Percentiles rank a stretch among this genome's conserved stretches.
phyloP scores from a whole-genome alignment of 92 coral and sea anemone genomes.

The Paramuricea clavata region DNA sequence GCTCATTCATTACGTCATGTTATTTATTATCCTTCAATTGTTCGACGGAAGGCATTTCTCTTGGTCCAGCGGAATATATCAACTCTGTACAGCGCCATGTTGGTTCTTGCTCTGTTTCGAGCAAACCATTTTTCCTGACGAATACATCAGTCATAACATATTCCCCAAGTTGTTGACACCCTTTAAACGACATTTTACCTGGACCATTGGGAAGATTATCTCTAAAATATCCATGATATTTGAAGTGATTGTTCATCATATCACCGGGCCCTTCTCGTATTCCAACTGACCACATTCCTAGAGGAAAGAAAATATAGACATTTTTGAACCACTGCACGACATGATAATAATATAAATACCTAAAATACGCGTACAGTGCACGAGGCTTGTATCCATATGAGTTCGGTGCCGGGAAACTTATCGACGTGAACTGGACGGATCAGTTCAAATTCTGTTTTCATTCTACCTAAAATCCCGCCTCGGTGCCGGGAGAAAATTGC shows the following conservation, averaged over 20 bases:
- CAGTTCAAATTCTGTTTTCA: too few species aligned
- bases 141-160: slow-evolving; percentile 41
- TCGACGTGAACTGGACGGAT: too few species aligned
- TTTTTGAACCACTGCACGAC: too few species aligned
- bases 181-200: slow-evolving; percentile 26
- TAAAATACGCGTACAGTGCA: too few species aligned
- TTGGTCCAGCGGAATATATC: background rate
- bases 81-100: slow-evolving; percentile 19
- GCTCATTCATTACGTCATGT: too few species aligned
- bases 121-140: slow-evolving; percentile 31
- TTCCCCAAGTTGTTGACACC: slow-evolving; percentile 41
- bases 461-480: too few species aligned
- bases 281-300: slow-evolving; percentile 35
- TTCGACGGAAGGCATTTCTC: background rate
- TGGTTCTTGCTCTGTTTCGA: slow-evolving; percentile 28
- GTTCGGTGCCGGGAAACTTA: too few species aligned
- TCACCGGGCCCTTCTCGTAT: slow-evolving; percentile 26
- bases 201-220: slow-evolving; percentile 30
- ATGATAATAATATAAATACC: too few species aligned
- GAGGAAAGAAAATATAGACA: background rate
- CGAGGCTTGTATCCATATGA: too few species aligned
- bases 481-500: too few species aligned
- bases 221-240: slow-evolving; percentile 23
- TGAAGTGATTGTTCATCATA: slow-evolving; percentile 7
- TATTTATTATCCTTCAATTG: background rate